Base-by-base conservation (phyloP, 2,797 vertebrate genomes). In the Gymnopithys bicolor region DNA sequence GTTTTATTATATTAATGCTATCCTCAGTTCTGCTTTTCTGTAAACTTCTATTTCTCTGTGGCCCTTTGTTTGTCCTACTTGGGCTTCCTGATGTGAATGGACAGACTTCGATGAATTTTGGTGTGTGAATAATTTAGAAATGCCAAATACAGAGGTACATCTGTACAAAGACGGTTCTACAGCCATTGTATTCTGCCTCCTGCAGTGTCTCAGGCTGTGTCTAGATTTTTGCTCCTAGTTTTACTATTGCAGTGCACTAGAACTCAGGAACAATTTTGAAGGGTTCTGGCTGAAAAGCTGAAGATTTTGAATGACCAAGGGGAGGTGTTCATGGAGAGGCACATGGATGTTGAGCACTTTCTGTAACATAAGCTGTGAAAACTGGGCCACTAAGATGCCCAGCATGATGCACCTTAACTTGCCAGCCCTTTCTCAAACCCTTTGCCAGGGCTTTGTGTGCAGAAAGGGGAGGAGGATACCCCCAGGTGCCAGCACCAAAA, bases 331-430 rank as follows among this genome's bases (percentile, higher is more conserved):
- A 0, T 66, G 66, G 66, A 64, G 66, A 80, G 83, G 74, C 73
- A 88, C 33, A 7, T 2, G 1, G 49, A 45, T 60, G 11, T 63
- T 63, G 67, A 96, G 94, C 95, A 95, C 95, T 96, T 96, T 96
- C 33, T 90, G 60, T 93, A 84, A 87, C 1, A 4, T 85, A 91
- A 95, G 77, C 95, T 96, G 87, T 93, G 91, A 93, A 96, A 85
- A 79, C 19, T 33, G 88, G 90, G 90, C 70, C 3, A 1, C 27
- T 66, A 4, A 79, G 78, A 73, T 85, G 93, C 60, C 93, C 8
- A 0, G 19, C 32, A 2, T 84, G 79, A 58, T 74, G 92, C 90
- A 69, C 93, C 90, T 93, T 95, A 94, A 70, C 46, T 86, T 81
- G 27, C 53, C 78, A 85, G 41, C 73, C 41, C 11, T 88, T 96